Base-by-base conservation (phyloP, 2,797 vertebrate genomes). In the Lagocephalus sceleratus region DNA sequence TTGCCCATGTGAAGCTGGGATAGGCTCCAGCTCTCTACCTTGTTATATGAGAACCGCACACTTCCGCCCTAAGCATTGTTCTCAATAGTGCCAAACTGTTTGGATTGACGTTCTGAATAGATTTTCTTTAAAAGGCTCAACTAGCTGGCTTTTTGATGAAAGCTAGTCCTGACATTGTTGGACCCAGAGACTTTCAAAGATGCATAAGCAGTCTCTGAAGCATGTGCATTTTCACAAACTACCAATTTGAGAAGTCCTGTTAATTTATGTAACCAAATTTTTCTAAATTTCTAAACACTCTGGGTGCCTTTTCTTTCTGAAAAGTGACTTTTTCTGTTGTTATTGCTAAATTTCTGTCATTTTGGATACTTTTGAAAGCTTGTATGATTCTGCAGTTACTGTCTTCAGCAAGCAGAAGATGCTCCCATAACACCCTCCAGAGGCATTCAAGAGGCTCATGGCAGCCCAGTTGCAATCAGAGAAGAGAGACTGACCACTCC, bases 221-320 rank as follows among this genome's bases (percentile, higher is more conserved):
- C 50, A 51, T 62, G 51, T 71, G 55, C 45, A 11, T 60, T 57
- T 74, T 63, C 74, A 63, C 60, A 69, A 46, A 66, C 67, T 81
- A 79, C 73, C 81, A 83, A 63, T 69, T 71, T 83, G 71, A n/a
- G 75, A 79, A 80, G 79, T 74, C 68, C 74, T n/a, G 40, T n/a
- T n/a, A 3, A 66, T 88, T 76, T 75, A 76, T 84, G 78, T 74
- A 74, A 85, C 74, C 63, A 80, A 52, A 91, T 90, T 83, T 90
- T 90, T 90, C n/a, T n/a, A n/a, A n/a, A n/a, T n/a, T n/a, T n/a
- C n/a, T n/a, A n/a, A n/a, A n/a, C n/a, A n/a, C n/a, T n/a, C n/a
- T n/a, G n/a, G n/a, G n/a, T n/a, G n/a, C n/a, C n/a, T n/a, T n/a
- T n/a, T n/a, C n/a, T n/a, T n/a, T n/a, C n/a, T n/a, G n/a, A n/a